Conservation (phyloP, 2,797 vertebrate genomes). For the Monodelphis domestica region DNA sequence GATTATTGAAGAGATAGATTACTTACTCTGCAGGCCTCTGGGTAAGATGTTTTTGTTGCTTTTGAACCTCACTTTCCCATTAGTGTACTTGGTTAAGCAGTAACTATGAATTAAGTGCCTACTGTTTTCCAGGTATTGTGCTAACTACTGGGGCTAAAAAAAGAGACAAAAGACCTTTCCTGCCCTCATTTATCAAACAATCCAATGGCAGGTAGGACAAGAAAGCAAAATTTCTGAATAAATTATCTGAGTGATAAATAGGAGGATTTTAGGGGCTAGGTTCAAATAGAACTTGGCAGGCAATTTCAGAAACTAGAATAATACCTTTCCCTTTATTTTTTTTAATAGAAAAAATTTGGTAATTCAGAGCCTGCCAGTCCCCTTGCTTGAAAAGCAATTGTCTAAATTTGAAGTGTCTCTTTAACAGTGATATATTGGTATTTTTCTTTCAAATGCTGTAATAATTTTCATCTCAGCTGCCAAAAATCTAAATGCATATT, state of each 20-base stretch:
- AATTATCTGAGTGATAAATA: background rate
- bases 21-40: background rate
- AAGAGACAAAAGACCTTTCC: background rate
- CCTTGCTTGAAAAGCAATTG: background rate
- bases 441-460: background rate
- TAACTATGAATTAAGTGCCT: background rate
- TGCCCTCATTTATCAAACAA: background rate
- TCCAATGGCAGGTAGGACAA: background rate
- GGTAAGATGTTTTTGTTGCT: background rate
- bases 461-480: background rate
- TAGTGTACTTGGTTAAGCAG: too few relatives aligned
- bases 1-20: background rate
- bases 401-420: background rate
- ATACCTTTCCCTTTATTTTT: background rate
- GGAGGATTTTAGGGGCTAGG: background rate
- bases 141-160: background rate
- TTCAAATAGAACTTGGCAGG: background rate
- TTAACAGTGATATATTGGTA: background rate
- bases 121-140: background rate
- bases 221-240: background rate
- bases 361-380: conserved; percentile 15
- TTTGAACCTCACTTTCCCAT: background rate
- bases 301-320: conserved; percentile 26
- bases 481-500: conserved; percentile 2
- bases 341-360: background rate